Evolutionary conservation across 2,797 vertebrate genomes (phyloP), one percentile per base, ranked within the genome.

Genomic region (Eleutherodactylus coqui): DNA sequence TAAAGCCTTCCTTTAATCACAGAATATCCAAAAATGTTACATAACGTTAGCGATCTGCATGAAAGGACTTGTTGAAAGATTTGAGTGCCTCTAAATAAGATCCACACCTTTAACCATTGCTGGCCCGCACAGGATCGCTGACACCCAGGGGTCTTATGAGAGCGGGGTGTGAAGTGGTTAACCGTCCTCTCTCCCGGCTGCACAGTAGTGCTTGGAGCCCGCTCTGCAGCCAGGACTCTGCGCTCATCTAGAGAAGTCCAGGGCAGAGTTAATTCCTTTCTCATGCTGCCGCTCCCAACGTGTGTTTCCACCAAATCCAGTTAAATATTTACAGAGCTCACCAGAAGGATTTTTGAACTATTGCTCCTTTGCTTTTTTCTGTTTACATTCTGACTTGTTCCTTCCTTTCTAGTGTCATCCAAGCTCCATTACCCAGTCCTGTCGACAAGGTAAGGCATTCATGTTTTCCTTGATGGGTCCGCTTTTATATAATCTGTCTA

Each of bases 371-470:
- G 53, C 43, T 60, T 78, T 69, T 43, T n/a, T 53, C 49, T 87
- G 72, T 87, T 87, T 78, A 79, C 75, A 73, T 73, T 76, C 79
- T 81, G 43, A 41, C 88, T n/a, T 89, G 70, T 91, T 89, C 90
- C 84, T 89, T 80, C 88, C 88, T 90, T 87, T 89, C 90, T 92
- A 99, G 98, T 94, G 97, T 98, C 93, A 98, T 98, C 94, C 97
- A 97, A 93, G 94, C 97, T 92, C 96, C 98, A 83, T 94, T 98
- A 92, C 96, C 98, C 90, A 96, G 97, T 95, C 98, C 98, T 92
- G 94, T 98, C 95, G 98, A 99, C 94, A 99, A 99, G 97, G 98
- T 99, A 96, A 97, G 95, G 92, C 47, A 1, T 1, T 72, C 47
- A 16, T 24, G 1, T 27, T 72, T 53, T 34, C 51, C 47, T 29